Conservation (phyloP, 2,797 vertebrate genomes). For the Diplodus puntazzo region DNA sequence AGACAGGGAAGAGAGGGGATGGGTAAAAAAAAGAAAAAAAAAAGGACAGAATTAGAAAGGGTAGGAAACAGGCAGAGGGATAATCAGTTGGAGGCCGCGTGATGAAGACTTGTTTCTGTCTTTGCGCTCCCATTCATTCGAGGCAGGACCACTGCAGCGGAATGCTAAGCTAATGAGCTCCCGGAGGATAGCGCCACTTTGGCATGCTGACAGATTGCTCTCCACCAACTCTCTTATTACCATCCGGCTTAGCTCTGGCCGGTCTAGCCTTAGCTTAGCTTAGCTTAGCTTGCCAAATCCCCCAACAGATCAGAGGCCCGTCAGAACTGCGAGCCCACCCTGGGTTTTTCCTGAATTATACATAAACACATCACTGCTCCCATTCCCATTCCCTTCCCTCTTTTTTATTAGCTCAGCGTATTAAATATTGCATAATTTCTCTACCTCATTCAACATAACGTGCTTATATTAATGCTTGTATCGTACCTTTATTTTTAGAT, state of each 20-base stretch:
- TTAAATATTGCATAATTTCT: constrained; percentile 34
- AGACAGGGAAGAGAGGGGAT: too few species aligned
- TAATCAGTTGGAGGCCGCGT: constrained; percentile 36
- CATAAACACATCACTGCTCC: constrained; percentile 21
- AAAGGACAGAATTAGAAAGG: not conserved
- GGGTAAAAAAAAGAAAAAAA: too few species aligned
- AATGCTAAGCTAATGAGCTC: constrained; percentile 83
- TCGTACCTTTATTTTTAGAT: constrained; percentile 19
- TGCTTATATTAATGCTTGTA: constrained; percentile 1
- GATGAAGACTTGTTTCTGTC: constrained; percentile 46
- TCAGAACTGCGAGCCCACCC: constrained; percentile 20
- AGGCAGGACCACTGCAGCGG: constrained; percentile 56
- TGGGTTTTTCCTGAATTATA: constrained; percentile 33
- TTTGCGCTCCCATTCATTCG: constrained; percentile 64
- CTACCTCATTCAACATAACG: constrained; percentile 7
- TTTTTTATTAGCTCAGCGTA: not conserved
- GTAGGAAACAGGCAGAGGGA: constrained; percentile 18
- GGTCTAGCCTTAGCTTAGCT: constrained; percentile 56
- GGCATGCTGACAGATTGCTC: constrained; percentile 66
- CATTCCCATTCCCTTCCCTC: not conserved
- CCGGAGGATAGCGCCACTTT: constrained; percentile 67
- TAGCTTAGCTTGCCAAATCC: constrained; percentile 55
- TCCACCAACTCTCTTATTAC: constrained; percentile 61
- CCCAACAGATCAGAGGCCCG: constrained; percentile 35
- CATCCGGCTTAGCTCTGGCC: constrained; percentile 36